Evolutionary conservation across 1,140 invertebrate species (phyloP).

Genomic region (Trichomalopsis sarcophagae): DNA sequence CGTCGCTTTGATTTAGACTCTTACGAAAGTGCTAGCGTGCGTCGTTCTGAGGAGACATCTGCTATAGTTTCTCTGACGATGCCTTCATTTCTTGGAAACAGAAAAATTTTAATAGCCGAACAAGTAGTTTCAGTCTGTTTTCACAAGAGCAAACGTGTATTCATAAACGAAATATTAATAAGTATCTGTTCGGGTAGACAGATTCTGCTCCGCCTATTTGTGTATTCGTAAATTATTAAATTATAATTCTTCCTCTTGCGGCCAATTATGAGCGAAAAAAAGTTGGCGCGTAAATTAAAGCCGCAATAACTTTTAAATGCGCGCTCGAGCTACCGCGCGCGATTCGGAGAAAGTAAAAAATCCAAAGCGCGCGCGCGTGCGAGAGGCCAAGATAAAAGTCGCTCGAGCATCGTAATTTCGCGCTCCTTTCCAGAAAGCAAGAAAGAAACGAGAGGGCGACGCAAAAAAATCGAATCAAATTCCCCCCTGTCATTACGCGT

Average conservation of each 20-base stretch:
- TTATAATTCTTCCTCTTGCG: background rate
- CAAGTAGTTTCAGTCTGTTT: too few species aligned
- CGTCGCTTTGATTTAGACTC: background rate
- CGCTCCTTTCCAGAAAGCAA: conserved; percentile 25
- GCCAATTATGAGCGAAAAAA: background rate
- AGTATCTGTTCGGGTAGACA: too few species aligned
- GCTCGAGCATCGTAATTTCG: conserved; percentile 32
- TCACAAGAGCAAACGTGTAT: too few species aligned
- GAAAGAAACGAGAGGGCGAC: background rate
- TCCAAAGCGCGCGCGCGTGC: background rate
- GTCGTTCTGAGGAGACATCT: background rate
- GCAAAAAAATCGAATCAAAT: conserved; percentile 23
- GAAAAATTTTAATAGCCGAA: background rate
- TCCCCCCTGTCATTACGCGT: background rate
- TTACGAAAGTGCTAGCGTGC: background rate
- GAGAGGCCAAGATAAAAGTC: conserved; percentile 13
- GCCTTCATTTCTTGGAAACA: background rate
- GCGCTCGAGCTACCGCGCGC: background rate
- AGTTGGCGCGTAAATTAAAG: background rate
- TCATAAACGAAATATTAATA: too few species aligned
- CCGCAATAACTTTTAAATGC: conserved; percentile 10
- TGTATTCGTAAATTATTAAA: background rate
- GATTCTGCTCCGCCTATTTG: too few species aligned
- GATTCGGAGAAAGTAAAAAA: conserved; percentile 44
- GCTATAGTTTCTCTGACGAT: background rate